Evolutionary conservation across 2,113 vertebrate genomes (phyloP).

Genomic region (Lagopus muta): DNA sequence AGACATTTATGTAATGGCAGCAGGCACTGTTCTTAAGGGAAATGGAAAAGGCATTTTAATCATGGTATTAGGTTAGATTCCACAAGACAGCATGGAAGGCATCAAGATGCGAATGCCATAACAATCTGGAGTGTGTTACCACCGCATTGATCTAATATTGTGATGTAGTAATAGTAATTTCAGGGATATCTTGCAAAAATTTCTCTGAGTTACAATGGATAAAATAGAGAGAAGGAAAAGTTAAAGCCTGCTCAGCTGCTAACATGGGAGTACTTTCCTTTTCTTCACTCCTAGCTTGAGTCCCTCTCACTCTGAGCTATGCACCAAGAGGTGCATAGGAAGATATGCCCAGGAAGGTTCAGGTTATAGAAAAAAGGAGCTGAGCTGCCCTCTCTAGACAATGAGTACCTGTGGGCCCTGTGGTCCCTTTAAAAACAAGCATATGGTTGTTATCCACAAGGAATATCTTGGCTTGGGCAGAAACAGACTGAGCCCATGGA

Average conservation of each 20-base stretch:
- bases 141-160: slow-evolving; percentile 68
- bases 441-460: background rate
- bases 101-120: slow-evolving; percentile 62
- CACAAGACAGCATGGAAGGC: slow-evolving; percentile 70
- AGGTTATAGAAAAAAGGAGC: background rate
- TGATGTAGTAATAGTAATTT: slow-evolving; percentile 58
- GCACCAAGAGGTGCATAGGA: background rate
- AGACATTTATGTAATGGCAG: slow-evolving; percentile 65
- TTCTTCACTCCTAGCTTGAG: background rate
- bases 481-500: background rate
- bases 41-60: slow-evolving; percentile 72
- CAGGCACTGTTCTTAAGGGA: slow-evolving; percentile 33
- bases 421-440: background rate
- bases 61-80: slow-evolving; percentile 56
- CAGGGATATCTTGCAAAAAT: slow-evolving; percentile 68
- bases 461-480: background rate
- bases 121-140: slow-evolving; percentile 72
- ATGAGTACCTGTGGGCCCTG: background rate
- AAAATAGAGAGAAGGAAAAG: slow-evolving; percentile 5
- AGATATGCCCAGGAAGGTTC: background rate
- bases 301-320: background rate
- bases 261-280: background rate
- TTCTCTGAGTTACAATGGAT: slow-evolving; percentile 44
- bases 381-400: background rate
- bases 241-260: slow-evolving; percentile 26